phyloP scores from a whole-genome alignment of 2,888 invertebrate genomes.

The Cyrtodaria siliqua region DNA sequence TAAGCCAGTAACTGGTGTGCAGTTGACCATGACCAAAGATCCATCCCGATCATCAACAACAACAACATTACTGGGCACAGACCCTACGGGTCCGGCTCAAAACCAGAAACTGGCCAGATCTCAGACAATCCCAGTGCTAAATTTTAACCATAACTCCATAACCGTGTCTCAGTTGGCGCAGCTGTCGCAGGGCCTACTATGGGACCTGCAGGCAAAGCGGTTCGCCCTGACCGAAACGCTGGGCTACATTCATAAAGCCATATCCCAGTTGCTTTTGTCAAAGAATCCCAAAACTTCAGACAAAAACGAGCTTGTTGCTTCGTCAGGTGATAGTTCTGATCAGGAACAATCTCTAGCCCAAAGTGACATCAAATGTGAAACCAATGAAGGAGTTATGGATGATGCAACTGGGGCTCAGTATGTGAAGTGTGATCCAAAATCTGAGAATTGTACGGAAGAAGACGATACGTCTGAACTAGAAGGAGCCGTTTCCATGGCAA shows the following conservation, averaged over 20 bases:
- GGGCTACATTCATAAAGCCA: slow-evolving; percentile 80
- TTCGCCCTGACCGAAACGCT: slow-evolving; percentile 79
- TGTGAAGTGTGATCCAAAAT: no score
- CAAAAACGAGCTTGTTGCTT: no score
- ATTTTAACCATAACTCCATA: slow-evolving; percentile 30
- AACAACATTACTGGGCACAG: neutral
- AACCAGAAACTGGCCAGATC: slow-evolving; percentile 2
- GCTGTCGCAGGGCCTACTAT: slow-evolving; percentile 76
- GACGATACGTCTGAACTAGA: slow-evolving; percentile 1
- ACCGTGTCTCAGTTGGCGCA: slow-evolving; percentile 64
- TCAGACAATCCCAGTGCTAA: slow-evolving; percentile 25
- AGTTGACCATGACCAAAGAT: neutral
- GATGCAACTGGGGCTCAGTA: neutral
- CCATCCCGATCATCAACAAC: neutral
- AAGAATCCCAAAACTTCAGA: slow-evolving; percentile 51
- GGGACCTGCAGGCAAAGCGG: slow-evolving; percentile 81
- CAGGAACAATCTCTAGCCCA: neutral
- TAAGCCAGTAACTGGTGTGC: neutral
- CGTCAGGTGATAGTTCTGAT: neutral
- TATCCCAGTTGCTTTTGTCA: slow-evolving; percentile 77
- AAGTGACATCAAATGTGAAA: neutral
- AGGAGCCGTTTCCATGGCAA: slow-evolving; percentile 47
- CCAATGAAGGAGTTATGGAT: neutral
- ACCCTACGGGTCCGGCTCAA: neutral
- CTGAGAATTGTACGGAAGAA: no score